A percentile compares a stretch with the other conserved stretches of the same genome.
phyloP scores from a whole-genome alignment of 2,113 vertebrate genomes.

The Argyrosomus japonicus region DNA sequence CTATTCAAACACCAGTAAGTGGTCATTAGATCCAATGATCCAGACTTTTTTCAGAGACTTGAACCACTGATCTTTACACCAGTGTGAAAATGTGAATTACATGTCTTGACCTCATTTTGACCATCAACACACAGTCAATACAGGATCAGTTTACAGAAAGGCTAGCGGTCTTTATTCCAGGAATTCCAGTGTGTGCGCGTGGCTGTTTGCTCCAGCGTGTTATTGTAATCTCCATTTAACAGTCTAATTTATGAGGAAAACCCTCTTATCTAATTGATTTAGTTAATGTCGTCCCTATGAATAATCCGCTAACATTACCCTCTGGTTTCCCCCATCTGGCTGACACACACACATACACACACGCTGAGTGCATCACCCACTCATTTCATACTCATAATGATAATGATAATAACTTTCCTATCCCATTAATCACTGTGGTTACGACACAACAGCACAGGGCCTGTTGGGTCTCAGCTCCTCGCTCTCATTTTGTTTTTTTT shows the following conservation, averaged over 20 bases:
- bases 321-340: constrained; percentile 46
- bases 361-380: constrained; percentile 40
- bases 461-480: constrained; percentile 10
- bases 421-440: constrained; percentile 62
- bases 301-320: constrained; percentile 45
- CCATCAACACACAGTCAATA: not conserved
- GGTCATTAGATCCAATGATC: too few relatives aligned
- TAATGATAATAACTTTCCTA: constrained; percentile 65
- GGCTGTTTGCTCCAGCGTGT: constrained; percentile 29
- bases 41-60: too few relatives aligned
- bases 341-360: constrained; percentile 26
- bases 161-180: not conserved
- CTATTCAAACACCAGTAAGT: too few relatives aligned
- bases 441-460: constrained; percentile 23
- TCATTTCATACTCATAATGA: constrained; percentile 60
- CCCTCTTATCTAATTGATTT: constrained; percentile 61
- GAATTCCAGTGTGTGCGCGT: not conserved
- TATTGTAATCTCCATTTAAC: constrained; percentile 53
- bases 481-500: not conserved
- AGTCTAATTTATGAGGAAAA: constrained; percentile 50
- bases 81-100: not conserved
- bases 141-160: not conserved
- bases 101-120: not conserved
- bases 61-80: too few relatives aligned
- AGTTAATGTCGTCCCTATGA: constrained; percentile 55